Evolutionary conservation across 2,888 invertebrate genomes (phyloP), one percentile per base, ranked within the genome.

Genomic region (Cataglyphis rosenhaueri): DNA sequence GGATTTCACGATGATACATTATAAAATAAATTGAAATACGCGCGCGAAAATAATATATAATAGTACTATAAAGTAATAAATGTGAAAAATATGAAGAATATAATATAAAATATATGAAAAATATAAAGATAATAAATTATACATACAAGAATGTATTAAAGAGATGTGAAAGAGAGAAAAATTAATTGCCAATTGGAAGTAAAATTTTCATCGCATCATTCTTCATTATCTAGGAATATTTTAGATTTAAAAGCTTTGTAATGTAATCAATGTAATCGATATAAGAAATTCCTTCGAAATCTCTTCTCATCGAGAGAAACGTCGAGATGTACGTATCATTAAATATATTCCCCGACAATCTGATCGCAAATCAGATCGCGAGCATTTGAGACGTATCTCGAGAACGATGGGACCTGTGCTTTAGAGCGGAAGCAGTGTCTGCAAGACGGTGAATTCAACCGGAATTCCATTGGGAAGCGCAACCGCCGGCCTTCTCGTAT

Each of bases 401-500:
- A 57, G 79, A 82, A 71, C 12, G 61, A 61, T 52, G 64, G 61
- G 62, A 84, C 73, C 57, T 76, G 68, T 35, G 6, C 35, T 74
- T 61, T 44, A 62, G 61, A 41, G 35, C 65, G 44, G 79, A 85
- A 83, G 83, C 57, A 81, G 38, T 75, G 87, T 88, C 84, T 66
- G 82, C 65, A 70, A 85, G 84, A 81, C 79, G 62, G 68, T 57
- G 84, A 86, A 74, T 82, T 68, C 82, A 75, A 29, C 4, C 48
- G 66, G 82, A 83, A 83, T 85, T 64, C 89, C 85, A 88, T 82
- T 85, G 87, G 85, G 88, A 90, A 74, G 9, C 25, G 29, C 74
- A 35, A 65, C 83, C 81, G 65, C 81, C 62, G 79, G 85, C 86
- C 79, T 82, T 25, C 73, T 48, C 79, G 87, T 83, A 25, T 55